Conservation (phyloP, 2,113 vertebrate species). For the Passer domesticus region DNA sequence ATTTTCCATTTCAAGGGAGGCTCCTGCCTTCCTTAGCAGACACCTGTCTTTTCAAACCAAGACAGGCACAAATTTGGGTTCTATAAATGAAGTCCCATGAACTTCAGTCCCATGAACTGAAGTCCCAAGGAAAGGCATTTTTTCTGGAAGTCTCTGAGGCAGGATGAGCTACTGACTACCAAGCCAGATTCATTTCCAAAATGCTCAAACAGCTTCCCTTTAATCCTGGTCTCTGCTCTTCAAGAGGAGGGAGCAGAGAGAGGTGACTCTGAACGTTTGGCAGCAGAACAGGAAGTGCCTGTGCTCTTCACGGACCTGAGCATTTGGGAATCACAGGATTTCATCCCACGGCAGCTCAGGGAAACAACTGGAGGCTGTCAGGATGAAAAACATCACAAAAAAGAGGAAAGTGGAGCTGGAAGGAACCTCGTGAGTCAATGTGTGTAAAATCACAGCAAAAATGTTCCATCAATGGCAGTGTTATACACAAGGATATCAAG, state of each 20-base stretch:
- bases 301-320: neutral
- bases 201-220: neutral
- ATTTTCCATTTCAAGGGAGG: neutral
- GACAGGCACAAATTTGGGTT: fast-evolving
- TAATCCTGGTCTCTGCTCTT: neutral
- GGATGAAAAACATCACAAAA: neutral
- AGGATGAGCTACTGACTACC: neutral
- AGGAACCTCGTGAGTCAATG: neutral
- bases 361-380: neutral
- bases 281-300: fast-evolving
- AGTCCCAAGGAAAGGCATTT: neutral
- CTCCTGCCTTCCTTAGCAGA: neutral
- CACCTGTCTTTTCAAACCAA: neutral
- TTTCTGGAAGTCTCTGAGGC: neutral
- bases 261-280: neutral
- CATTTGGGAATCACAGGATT: neutral
- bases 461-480: neutral
- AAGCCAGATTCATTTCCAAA: neutral
- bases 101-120: neutral
- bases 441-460: neutral
- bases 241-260: neutral
- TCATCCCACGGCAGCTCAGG: neutral
- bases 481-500: neutral
- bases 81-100: neutral
- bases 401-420: neutral